Evolutionary conservation across 2,113 vertebrate species (phyloP).

Genomic region (Cisticola juncidis): DNA sequence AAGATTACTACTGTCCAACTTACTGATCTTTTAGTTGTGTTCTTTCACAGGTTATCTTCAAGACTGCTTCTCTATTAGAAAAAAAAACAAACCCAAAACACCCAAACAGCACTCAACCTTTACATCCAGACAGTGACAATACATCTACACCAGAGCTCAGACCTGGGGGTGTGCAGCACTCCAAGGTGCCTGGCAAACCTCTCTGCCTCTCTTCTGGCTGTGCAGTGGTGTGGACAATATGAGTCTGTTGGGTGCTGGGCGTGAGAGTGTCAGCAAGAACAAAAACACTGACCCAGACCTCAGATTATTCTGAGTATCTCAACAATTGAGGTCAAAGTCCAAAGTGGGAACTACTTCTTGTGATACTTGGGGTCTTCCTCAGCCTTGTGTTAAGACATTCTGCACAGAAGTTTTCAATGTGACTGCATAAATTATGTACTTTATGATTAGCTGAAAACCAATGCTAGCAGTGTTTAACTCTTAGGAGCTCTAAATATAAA

Average conservation of each 20-base stretch:
- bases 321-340: neutral
- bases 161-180: neutral
- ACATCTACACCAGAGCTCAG: neutral
- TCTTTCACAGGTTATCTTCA: neutral
- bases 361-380: neutral
- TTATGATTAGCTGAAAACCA: neutral
- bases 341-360: neutral
- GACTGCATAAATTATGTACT: neutral
- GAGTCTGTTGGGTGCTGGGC: neutral
- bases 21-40: neutral
- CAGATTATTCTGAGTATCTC: neutral
- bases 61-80: neutral
- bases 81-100: accelerated
- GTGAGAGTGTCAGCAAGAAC: neutral
- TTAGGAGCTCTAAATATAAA: neutral
- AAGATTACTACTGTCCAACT: neutral
- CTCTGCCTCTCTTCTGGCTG: neutral
- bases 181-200: neutral
- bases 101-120: neutral
- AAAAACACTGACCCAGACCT: neutral
- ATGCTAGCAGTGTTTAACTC: neutral
- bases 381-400: neutral
- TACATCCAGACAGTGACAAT: neutral
- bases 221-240: neutral
- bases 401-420: neutral